Base-by-base conservation (phyloP, 2,888 invertebrate genomes). In the Apamea monoglypha region DNA sequence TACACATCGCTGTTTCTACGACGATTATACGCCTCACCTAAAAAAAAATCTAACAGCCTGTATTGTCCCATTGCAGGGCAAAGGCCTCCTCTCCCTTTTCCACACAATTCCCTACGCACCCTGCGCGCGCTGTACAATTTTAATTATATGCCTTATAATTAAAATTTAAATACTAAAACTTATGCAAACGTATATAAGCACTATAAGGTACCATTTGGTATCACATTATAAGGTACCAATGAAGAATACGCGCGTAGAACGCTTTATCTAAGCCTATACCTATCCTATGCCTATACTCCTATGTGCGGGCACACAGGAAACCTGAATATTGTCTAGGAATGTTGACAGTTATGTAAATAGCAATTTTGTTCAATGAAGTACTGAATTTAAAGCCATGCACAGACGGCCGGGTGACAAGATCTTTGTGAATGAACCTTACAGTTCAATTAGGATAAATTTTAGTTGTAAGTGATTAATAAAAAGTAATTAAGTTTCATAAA, bases 381-480 rank as follows among this genome's bases (percentile, higher is more conserved):
- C 75, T 78, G 64, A 74, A 69, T 72, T 69, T 36, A 40, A 71
- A 83, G 82, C 82, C 89, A 78, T 78, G 68, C 50, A 72, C 82
- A 72, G 87, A 85, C 81, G 68, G 70, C 80, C 81, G 85, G 85
- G 87, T 67, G 76, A 76, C 40, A 50, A 80, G 76, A 84, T 81
- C 70, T 82, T 77, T 82, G 74, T 81, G 83, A 82, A 82, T 21
- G 86, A 83, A 80, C 85, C 75, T 78, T 66, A 75, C 47, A 80
- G 83, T 85, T 84, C 78, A 84, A 83, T 87, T 86, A 91, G 86
- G 79, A 74, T 88, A 83, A 80, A 84, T 82, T 89, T 87, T 91
- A 91, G 78, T 84, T 78, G 67, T 92, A 92, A 92, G 90, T 82
- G 85, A 89, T 76, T 75, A 92, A 90, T 89, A 89, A 87, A 85